Evolutionary conservation across 1,140 invertebrate species (phyloP), one percentile per base, ranked within the genome.

Genomic region (Magallana gigas): DNA sequence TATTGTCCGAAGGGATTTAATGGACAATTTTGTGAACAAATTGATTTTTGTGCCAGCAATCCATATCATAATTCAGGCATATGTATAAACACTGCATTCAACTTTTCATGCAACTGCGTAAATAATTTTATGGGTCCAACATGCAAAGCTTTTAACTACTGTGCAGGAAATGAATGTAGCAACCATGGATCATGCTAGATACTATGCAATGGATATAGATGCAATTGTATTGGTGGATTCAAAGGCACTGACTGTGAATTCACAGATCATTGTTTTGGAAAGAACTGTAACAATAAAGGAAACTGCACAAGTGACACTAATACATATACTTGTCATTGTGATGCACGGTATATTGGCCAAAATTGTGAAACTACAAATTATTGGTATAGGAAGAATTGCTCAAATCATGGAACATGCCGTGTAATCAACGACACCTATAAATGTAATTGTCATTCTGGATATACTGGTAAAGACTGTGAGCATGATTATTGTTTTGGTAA

Each of bases 41-140:
- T 0, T 12, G 29, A 87, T 11, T 36, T 18, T 12, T 87, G 86
- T 87, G 7, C 57, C 1, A 12, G 57, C n/a, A 9, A 82, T 5
- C 18, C 81, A 60, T 84, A 58, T 94, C 29, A 12, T 11, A 57
- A 82, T 57, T 57, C 14, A 1, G 81, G 81, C 18, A 14, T n/a
- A 9, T 82, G 81, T 57, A 82, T n/a, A 14, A 82, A 82, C 16
- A 82, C 81, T 2, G 14, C 11, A 14, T 8, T 16, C 11, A 56
- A 56, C 11, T 82, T 29, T 23, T 11, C 18, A 14, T 82, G 81
- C n/a, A 57, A 14, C 57, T 82, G 81, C 14, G 16, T 18, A 16
- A 29, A 9, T 57, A 9, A 23, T 57, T 82, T 57, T 56, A 80
- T 23, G 4, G 71, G 71, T 12, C 11, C 11, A 48, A 80, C 6